phyloP scores from a whole-genome alignment of 2,888 invertebrate species.

The Hirtodrosophila confusa region DNA sequence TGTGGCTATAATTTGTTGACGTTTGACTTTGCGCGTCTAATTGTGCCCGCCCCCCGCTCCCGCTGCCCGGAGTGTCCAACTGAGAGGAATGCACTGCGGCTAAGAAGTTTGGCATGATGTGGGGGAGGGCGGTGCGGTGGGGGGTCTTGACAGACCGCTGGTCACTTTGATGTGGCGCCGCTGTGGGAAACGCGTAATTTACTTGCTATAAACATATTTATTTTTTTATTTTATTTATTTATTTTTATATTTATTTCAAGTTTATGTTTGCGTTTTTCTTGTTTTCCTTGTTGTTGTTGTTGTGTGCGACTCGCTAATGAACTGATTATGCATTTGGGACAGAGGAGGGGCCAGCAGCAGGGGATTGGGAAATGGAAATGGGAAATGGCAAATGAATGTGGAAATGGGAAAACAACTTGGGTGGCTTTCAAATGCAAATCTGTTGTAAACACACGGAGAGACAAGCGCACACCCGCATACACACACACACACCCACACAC shows the following conservation, averaged over 20 bases:
- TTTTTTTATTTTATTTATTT: constrained; percentile 20
- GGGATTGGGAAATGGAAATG: background rate
- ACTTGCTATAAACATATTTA: constrained; percentile 39
- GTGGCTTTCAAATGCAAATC: constrained; percentile 64
- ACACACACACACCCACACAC: constrained; percentile 7
- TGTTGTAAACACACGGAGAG: constrained; percentile 39
- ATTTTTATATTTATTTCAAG: constrained; percentile 13
- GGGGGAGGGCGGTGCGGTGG: constrained; percentile 1
- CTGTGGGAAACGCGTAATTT: constrained; percentile 82
- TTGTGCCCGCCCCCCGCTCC: constrained; percentile 46
- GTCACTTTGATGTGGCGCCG: constrained; percentile 83
- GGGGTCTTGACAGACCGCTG: constrained; percentile 41
- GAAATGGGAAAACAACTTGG: constrained; percentile 12
- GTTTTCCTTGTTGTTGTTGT: constrained; percentile 2
- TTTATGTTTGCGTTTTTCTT: background rate
- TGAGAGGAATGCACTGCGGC: constrained; percentile 29
- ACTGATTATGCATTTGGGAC: constrained; percentile 62
- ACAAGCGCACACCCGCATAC: background rate
- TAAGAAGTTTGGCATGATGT: background rate
- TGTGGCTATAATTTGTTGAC: constrained; percentile 80
- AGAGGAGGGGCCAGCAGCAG: background rate
- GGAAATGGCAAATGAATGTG: constrained; percentile 3
- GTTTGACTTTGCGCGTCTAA: constrained; percentile 80
- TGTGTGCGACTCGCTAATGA: constrained; percentile 60
- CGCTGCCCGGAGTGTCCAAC: background rate